A percentile compares a stretch with the other conserved stretches of the same genome.
Evolutionary conservation across 2,113 vertebrate genomes (phyloP).

Genomic region (Epinephelus fuscoguttatus): DNA sequence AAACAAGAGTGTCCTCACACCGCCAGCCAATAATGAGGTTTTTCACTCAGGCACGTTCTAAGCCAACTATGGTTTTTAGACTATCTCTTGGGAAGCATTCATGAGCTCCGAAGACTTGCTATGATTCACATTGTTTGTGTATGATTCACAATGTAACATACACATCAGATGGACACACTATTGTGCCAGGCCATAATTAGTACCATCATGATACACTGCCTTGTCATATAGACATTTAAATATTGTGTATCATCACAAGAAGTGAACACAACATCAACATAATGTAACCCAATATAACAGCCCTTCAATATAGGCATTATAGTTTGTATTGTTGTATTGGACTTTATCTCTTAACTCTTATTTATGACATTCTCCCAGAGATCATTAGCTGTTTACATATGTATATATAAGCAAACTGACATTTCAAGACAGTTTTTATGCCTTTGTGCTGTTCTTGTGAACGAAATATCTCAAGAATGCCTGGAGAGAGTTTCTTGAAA

Average conservation of each 20-base stretch:
- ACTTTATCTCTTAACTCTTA: no score
- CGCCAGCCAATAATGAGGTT: slow-evolving; percentile 69
- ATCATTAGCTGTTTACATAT: no score
- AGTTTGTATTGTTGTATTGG: no score
- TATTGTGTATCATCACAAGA: not conserved
- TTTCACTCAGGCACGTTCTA: slow-evolving; percentile 59
- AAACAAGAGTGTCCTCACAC: slow-evolving; percentile 69
- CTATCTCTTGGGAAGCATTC: slow-evolving; percentile 51
- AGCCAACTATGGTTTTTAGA: slow-evolving; percentile 65
- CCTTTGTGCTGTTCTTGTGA: no score
- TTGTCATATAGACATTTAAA: not conserved
- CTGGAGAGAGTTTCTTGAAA: no score
- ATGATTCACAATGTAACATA: slow-evolving; percentile 22
- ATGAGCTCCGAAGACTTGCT: slow-evolving; percentile 17
- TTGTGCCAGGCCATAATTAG: slow-evolving; percentile 17
- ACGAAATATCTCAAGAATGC: no score
- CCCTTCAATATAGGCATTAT: not conserved
- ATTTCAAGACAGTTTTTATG: no score
- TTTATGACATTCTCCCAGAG: no score
- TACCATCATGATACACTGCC: not conserved
- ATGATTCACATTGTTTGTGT: slow-evolving; percentile 44
- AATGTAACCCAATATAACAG: not conserved
- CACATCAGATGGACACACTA: slow-evolving; percentile 5
- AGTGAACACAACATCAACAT: not conserved
- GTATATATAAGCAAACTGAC: no score